These are phyloP conservation scores for Perdita meconis DNA, from an alignment of 2,888 invertebrate species.

Conservation along the genomic window DNA sequence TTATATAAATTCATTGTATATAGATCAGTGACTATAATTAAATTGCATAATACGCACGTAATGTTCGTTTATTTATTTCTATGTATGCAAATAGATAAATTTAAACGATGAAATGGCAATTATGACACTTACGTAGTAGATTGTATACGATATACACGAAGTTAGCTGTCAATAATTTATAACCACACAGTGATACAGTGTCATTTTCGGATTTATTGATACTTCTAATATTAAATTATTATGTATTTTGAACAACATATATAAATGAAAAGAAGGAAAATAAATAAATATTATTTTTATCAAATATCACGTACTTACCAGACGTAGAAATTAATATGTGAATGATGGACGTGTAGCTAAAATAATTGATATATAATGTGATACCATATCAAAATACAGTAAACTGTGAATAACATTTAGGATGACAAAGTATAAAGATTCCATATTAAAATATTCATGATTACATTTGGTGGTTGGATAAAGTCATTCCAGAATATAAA, in stretches of 20 bases:
- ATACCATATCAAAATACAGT: not conserved
- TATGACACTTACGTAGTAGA: not conserved
- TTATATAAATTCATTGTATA: too few relatives aligned
- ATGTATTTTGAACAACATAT: too few relatives aligned
- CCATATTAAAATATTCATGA: constrained; percentile 3
- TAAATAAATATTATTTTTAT: not conserved
- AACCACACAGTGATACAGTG: not conserved
- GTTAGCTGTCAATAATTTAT: constrained; percentile 9
- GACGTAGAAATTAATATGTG: not conserved
- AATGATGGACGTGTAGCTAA: not conserved
- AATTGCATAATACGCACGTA: too few relatives aligned
- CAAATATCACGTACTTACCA: not conserved
- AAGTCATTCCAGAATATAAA: constrained; percentile 17
- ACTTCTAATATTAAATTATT: constrained; percentile 11
- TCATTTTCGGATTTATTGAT: not conserved
- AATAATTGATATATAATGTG: not conserved
- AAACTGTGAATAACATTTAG: not conserved
- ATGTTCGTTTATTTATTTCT: too few relatives aligned
- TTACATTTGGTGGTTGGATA: not conserved
- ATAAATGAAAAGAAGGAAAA: not conserved
- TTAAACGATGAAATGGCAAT: not conserved
- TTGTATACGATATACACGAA: constrained; percentile 6
- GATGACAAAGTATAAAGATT: constrained; percentile 7
- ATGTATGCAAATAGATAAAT: too few relatives aligned
- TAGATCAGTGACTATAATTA: too few relatives aligned